Evolutionary conservation across 2,113 vertebrate genomes (phyloP), one percentile per base, ranked within the genome.

Genomic region (Heterotilapia buettikoferi): DNA sequence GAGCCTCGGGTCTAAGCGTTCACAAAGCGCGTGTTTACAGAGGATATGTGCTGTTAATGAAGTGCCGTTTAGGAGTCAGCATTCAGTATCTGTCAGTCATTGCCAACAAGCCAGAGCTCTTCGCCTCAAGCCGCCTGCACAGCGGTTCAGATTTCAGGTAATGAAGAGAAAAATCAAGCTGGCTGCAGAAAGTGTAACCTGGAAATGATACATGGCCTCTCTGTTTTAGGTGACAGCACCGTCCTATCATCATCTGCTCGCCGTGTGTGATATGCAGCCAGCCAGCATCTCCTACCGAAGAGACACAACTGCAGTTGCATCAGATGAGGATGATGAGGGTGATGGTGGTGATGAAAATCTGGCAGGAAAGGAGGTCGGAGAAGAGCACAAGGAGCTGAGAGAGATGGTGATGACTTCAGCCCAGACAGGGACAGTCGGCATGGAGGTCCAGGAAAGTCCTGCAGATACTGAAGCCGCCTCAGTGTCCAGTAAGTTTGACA

Each of bases 241-340:
- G 26, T 9, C 52, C 3, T 87, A 53, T 66, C 7, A 71, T 5
- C 40, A 21, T 76, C 57, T 80, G 19, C 40, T 31, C 4, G 5
- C 19, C 1, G 31, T 76, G 63, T 16, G 7, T 56, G 82, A 61
- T 5, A 94, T 95, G 91, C 92, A 92, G 1, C 53, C 87, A 19
- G 84, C 81, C 31, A 33, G 26, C 33, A 24, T 86, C 21, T 63
- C 47, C 1, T 57, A 16, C 38, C 79, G 54, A 68, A 84, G 73
- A 63, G 83, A 89, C 18, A 73, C 12, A 6, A 11, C 53, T 24
- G 36, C 53, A 6, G 45, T 36, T 38, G 18, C 56, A 21, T 50
- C 66, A 43, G 79, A 68, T 50, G 89, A 82, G 9, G 91, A 76
- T 7, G 68, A 92, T 9, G 91, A 81, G 1, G 84, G 83, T 2